Base-by-base conservation (phyloP, 2,113 vertebrate genomes). In the Proterorhinus semilunaris region DNA sequence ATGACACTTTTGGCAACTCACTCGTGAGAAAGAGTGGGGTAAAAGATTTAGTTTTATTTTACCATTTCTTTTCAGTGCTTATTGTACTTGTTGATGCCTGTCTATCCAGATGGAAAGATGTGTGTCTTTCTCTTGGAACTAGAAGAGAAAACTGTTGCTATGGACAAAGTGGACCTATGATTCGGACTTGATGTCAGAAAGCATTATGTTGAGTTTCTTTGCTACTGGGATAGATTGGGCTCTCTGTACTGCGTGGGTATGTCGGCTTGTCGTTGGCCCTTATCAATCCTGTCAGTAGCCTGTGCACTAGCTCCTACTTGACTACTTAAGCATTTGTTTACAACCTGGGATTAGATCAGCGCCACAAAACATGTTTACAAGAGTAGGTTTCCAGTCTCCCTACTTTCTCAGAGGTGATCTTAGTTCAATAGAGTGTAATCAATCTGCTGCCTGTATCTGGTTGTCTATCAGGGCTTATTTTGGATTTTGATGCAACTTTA, bases 21-120 rank as follows among this genome's bases (percentile, higher is more conserved):
- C 65, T 77, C 66, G 27, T 21, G 68, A 75, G 70, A 77, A 65
- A 44, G 76, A 50, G 69, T 75, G 68, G 65, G 74, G 79, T 52
- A 66, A 81, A 61, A 65, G 61, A 16, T 55, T 48, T 49, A 46
- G 50, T 74, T 59, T 75, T 55, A 10, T 68, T 77, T 86, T 66
- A 7, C 69, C 55, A 58, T 42, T 72, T 86, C 74, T 80, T 83
- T 80, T 72, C 81, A 83, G 85, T 91, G 89, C 83, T 90, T 87
- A 81, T 82, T 87, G 87, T 88, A 87, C 83, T 78, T 83, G 88
- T 89, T 82, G 50, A 82, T 86, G 82, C 85, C 82, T 88, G 72
- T 87, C 76, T 84, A 72, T 85, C 62, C 83, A 71, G 75, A 81
- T 73, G 69, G 71, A 71, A 71, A 71, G 75, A 66, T 65, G 71